Conservation (phyloP, 2,113 vertebrate genomes). For the Phalacrocorax carbo region DNA sequence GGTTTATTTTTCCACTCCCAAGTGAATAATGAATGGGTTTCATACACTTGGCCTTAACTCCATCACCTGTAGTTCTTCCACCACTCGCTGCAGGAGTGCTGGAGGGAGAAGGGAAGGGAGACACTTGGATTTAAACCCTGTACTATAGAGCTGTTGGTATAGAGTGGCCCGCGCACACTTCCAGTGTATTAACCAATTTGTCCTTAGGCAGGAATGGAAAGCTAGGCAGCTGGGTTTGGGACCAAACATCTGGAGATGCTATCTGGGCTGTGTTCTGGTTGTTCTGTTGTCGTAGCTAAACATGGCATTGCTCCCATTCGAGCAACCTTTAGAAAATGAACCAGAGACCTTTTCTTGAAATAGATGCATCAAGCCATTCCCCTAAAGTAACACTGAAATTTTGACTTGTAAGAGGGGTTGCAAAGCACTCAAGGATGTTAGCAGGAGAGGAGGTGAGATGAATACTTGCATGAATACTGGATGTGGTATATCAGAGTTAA, state of each 20-base stretch:
- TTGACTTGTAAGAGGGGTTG: neutral
- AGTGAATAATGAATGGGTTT: neutral
- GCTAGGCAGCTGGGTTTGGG: neutral
- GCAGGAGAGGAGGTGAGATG: neutral
- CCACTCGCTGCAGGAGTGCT: neutral
- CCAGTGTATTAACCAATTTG: neutral
- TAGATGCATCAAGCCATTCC: neutral
- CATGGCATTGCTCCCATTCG: neutral
- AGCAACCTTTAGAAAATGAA: neutral
- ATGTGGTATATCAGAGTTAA: neutral
- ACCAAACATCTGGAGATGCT: neutral
- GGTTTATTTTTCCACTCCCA: neutral
- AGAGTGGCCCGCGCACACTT: neutral
- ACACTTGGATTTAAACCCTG: neutral
- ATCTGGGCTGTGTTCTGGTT: neutral
- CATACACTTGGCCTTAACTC: neutral
- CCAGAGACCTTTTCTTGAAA: neutral
- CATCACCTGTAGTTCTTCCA: neutral
- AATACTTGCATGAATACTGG: neutral
- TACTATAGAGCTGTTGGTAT: neutral
- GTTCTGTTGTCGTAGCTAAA: neutral
- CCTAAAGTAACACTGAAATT: neutral
- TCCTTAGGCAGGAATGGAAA: neutral
- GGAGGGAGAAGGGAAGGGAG: neutral
- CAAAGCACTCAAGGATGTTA: neutral